These are phyloP conservation scores for Platyrinchus mystaceus DNA, from an alignment of 2,797 vertebrate species.

Conservation along the genomic window DNA sequence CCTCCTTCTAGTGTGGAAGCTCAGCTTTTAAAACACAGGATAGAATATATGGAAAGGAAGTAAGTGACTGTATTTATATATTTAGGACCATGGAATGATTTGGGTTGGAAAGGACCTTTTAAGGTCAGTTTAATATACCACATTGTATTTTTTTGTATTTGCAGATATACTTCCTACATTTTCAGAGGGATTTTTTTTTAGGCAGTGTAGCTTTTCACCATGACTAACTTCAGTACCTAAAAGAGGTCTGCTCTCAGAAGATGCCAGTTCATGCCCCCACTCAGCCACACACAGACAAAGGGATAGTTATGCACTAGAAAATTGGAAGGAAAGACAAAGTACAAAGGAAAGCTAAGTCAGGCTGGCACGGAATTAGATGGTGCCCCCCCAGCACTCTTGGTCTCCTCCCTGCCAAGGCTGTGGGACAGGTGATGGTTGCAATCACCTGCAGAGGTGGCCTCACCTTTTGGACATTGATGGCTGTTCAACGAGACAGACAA, in stretches of 20 bases:
- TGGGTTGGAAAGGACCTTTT: neutral
- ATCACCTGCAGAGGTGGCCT: neutral
- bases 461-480: neutral
- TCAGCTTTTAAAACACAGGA: neutral
- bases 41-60: neutral
- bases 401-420: accelerated
- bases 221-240: neutral
- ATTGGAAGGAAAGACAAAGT: neutral
- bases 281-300: neutral
- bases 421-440: neutral
- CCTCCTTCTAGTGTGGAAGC: neutral
- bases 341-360: neutral
- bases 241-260: neutral
- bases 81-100: neutral
- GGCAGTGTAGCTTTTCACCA: neutral
- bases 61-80: neutral
- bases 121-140: neutral
- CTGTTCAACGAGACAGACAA: neutral
- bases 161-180: neutral
- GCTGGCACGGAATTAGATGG: neutral
- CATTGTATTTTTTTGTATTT: neutral
- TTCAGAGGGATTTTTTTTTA: neutral
- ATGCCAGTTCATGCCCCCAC: neutral
- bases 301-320: neutral
- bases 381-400: neutral